A percentile compares a stretch with the other conserved stretches of the same genome.
These are phyloP conservation scores for Trididemnum clinides DNA, from an alignment of 23 tunicate genomes.

Conservation along the genomic window DNA sequence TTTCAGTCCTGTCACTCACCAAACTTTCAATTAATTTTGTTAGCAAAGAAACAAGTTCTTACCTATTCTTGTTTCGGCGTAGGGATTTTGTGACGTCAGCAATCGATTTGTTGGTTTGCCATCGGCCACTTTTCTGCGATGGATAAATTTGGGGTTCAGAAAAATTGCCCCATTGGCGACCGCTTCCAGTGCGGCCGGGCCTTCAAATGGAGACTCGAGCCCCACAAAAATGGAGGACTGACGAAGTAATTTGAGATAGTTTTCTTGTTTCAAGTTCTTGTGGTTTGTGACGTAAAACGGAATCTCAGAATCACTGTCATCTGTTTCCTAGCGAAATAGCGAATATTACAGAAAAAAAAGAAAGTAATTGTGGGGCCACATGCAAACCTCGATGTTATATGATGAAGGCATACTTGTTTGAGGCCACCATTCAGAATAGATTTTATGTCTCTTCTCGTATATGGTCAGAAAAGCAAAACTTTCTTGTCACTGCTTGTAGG, in stretches of 20 bases:
- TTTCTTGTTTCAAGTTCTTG: conserved; percentile 61
- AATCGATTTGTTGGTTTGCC: conserved; percentile 76
- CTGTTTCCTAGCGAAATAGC: not conserved
- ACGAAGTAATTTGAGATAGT: conserved; percentile 49
- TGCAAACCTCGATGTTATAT: too few relatives aligned
- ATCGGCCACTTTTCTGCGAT: conserved; percentile 24
- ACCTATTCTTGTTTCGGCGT: conserved; percentile 81
- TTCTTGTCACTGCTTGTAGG: too few relatives aligned
- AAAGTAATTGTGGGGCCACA: too few relatives aligned
- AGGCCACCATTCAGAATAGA: too few relatives aligned
- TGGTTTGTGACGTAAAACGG: conserved; percentile 85
- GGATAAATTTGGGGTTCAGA: conserved; percentile 84
- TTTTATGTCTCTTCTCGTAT: too few relatives aligned
- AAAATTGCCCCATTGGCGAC: conserved; percentile 77
- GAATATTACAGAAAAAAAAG: too few relatives aligned
- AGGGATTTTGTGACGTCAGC: conserved; percentile 90
- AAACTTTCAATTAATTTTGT: too few relatives aligned
- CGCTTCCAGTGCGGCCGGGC: conserved; percentile 98
- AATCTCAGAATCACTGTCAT: not conserved
- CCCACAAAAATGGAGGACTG: conserved; percentile 68
- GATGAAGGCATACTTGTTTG: too few relatives aligned
- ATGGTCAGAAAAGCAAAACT: too few relatives aligned
- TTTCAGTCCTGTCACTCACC: too few relatives aligned
- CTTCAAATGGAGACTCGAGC: conserved; percentile 88
- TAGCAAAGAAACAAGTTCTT: too few relatives aligned